A percentile compares a stretch with the other conserved stretches of the same genome.
Evolutionary conservation across 2,888 invertebrate genomes (phyloP).

Genomic region (Chrysomela aeneicollis): DNA sequence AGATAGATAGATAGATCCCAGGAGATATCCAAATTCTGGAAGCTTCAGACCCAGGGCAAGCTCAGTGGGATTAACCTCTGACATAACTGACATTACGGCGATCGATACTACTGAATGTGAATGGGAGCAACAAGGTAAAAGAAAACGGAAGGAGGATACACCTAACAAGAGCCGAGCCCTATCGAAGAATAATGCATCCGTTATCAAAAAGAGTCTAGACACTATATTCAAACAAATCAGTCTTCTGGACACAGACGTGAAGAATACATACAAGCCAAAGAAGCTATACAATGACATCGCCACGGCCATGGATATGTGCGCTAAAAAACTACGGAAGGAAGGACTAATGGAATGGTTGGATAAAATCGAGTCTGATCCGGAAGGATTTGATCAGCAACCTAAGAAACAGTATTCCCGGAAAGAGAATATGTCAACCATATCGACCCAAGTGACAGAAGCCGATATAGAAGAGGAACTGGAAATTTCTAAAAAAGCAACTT

Average conservation of each 20-base stretch:
- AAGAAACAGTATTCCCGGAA: not conserved
- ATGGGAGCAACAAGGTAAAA: not conserved
- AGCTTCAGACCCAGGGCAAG: not conserved
- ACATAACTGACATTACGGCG: not conserved
- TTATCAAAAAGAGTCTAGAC: not conserved
- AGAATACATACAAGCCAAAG: not conserved
- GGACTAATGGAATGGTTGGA: not conserved
- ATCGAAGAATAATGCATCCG: not conserved
- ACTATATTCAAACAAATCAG: not conserved
- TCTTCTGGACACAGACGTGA: not conserved
- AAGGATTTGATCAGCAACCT: not conserved
- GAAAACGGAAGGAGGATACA: not conserved
- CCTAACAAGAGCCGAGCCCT: not conserved
- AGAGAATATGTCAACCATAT: not conserved
- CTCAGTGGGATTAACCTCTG: not conserved
- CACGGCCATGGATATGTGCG: slow-evolving; percentile 3
- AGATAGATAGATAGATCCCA: not conserved
- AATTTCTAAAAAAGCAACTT: too few species aligned
- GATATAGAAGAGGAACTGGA: too few species aligned
- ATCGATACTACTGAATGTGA: not conserved
- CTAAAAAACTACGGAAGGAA: not conserved
- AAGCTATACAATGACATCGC: not conserved
- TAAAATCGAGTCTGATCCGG: not conserved
- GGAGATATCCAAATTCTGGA: not conserved
- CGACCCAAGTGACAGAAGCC: not conserved